Evolutionary conservation across 2,888 invertebrate genomes (phyloP), one percentile per base, ranked within the genome.

Genomic region (Tridacna gigas): DNA sequence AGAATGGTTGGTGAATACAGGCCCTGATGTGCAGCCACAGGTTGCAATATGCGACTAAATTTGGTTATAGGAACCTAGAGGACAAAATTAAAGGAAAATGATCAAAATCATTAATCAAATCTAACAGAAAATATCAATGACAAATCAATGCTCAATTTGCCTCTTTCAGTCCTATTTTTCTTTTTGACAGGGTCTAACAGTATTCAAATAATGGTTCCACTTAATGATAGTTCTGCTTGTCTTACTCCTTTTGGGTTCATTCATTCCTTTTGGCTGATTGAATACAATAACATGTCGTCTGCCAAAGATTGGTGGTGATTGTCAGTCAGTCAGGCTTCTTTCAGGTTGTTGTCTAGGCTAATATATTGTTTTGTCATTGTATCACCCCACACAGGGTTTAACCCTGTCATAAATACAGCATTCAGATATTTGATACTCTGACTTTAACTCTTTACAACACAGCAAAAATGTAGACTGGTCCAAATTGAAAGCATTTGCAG

Each of bases 211-310:
- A 71, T 71, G 51, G 71, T 71, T 71, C 71, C 71, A 26, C 25
- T 22, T 5, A 25, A 48, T 22, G 71, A 71, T 71, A 71, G 71
- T 71, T 71, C 22, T 51, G 71, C 71, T 26, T 71, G 71, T 71
- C 71, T 71, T 25, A 51, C 25, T 71, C 51, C 51, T 48, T 71
- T 47, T 51, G 28, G 4, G 71, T 0, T 12, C 51, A 51, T 71
- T 71, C 20, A 51, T 71, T 51, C 45, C 51, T 51, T 45, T 37
- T 25, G 71, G 20, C 28, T 51, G 51, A 71, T 71, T 71, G 22
- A 25, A 71, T 71, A 71, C 71, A 71, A 71, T 37, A 71, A 71
- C 48, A 22, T 71, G 71, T 71, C 71, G 71, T 47, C 71, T 71
- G 71, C 71, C 71, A 71, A 71, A 71, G 71, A 71, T 71, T 71